These are phyloP conservation scores for Gobio occitaniae DNA, from an alignment of 2,797 vertebrate species.

Conservation along the genomic window DNA sequence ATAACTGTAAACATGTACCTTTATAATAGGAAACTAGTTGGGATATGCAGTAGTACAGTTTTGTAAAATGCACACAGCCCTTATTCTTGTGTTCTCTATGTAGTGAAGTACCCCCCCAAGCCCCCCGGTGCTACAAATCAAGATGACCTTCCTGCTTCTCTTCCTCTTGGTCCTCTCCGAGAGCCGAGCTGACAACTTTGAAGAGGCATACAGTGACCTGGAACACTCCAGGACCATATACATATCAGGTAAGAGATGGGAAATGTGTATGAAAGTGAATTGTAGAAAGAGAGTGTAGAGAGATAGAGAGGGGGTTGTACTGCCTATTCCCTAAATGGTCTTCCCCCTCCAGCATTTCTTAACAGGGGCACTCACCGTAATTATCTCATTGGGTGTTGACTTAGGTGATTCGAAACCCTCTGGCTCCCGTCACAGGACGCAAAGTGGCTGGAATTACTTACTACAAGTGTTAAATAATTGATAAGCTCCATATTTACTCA, in stretches of 20 bases:
- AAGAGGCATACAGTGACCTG: conserved; percentile 79
- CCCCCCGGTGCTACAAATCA: conserved; percentile 70
- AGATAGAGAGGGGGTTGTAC: conserved; percentile 7
- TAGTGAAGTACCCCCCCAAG: conserved; percentile 82
- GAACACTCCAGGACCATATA: conserved; percentile 88
- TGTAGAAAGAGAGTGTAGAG: not conserved
- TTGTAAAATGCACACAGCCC: not conserved
- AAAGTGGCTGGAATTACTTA: conserved; percentile 22
- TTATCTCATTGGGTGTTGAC: conserved; percentile 43
- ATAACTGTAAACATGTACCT: not conserved
- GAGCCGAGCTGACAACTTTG: conserved; percentile 81
- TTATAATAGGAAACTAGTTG: not conserved
- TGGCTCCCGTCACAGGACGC: conserved; percentile 28
- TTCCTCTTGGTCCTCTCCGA: conserved; percentile 83
- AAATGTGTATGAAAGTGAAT: conserved; percentile 19
- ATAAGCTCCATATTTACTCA: conserved; percentile 41
- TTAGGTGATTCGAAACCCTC: conserved; percentile 24
- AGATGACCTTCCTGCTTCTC: conserved; percentile 88
- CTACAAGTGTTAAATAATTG: conserved; percentile 44
- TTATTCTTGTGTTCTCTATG: conserved; percentile 27
- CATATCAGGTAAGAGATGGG: conserved; percentile 84
- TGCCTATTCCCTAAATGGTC: conserved; percentile 23
- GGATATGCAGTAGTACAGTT: not conserved
- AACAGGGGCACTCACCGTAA: not conserved
- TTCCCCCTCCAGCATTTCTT: conserved; percentile 20